Percentiles rank a stretch among this genome's conserved stretches.
These are phyloP conservation scores for Haplotaxodon microlepis DNA, from an alignment of 2,113 vertebrate species.

Conservation along the genomic window DNA sequence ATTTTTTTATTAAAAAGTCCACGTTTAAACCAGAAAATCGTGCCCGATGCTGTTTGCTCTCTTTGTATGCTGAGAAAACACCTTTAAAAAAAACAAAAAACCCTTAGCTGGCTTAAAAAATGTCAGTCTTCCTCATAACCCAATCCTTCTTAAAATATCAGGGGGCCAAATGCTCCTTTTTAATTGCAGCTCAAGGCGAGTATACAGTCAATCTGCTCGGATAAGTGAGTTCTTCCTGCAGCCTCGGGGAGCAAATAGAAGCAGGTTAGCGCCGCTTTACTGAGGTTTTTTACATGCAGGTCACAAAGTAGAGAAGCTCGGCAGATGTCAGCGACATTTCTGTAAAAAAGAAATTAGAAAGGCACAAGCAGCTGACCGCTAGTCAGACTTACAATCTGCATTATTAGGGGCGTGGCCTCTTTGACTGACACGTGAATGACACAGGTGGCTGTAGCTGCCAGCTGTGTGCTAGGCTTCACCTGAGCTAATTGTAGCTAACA, in stretches of 20 bases:
- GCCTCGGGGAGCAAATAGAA: conserved; percentile 36
- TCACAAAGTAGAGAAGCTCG: background rate
- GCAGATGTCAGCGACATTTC: background rate
- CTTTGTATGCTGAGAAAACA: background rate
- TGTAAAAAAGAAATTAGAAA: background rate
- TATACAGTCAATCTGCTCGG: conserved; percentile 52
- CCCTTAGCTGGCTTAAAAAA: conserved; percentile 24
- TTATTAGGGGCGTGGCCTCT: background rate
- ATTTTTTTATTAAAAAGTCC: background rate
- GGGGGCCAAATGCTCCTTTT: conserved; percentile 33
- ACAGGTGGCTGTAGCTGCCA: background rate
- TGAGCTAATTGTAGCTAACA: background rate
- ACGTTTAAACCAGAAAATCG: background rate
- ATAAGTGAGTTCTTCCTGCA: conserved; percentile 45
- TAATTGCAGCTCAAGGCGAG: conserved; percentile 57
- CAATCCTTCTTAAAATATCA: conserved; percentile 50
- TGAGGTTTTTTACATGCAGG: background rate
- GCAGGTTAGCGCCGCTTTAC: conserved; percentile 18
- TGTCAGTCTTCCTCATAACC: conserved; percentile 30
- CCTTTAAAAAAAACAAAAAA: background rate
- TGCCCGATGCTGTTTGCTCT: background rate
- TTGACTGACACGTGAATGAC: background rate
- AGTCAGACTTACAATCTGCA: background rate
- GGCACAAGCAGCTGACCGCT: background rate
- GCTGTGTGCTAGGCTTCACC: background rate